These are phyloP conservation scores for Alviniconcha strummeri DNA, from an alignment of 2,888 invertebrate genomes.

Conservation along the genomic window DNA sequence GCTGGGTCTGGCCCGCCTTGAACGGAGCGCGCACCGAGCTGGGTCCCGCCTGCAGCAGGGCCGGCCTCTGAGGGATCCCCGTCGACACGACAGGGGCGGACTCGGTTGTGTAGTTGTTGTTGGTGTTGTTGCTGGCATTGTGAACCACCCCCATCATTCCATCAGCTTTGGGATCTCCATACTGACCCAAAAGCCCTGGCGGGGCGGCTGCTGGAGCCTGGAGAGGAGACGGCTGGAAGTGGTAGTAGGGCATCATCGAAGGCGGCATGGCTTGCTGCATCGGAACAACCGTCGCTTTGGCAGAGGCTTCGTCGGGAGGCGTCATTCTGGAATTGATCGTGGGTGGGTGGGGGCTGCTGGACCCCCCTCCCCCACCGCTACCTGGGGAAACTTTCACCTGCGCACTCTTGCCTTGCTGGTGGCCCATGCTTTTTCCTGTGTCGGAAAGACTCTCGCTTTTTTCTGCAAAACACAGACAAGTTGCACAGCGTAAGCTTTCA, in stretches of 20 bases:
- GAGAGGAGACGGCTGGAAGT: not conserved
- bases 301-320: not conserved
- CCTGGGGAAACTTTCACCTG: slow-evolving; percentile 36
- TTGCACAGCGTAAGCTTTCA: too few relatives aligned
- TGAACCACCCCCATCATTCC: slow-evolving; percentile 18
- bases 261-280: not conserved
- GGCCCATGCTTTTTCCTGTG: not conserved
- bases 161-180: slow-evolving; percentile 24
- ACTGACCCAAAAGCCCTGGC: slow-evolving; percentile 28
- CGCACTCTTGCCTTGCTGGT: slow-evolving; percentile 26
- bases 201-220: not conserved
- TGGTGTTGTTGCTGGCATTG: slow-evolving; percentile 16
- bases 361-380: slow-evolving; percentile 37
- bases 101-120: slow-evolving; percentile 55
- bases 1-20: slow-evolving; percentile 56
- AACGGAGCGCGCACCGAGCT: slow-evolving; percentile 40
- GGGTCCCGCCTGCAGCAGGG: slow-evolving; percentile 33
- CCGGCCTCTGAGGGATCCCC: slow-evolving; percentile 13
- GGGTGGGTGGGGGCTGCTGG: slow-evolving; percentile 28
- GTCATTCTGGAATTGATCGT: slow-evolving; percentile 16
- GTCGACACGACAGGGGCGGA: slow-evolving; percentile 24
- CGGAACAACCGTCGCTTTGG: slow-evolving; percentile 7
- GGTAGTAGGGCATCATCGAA: not conserved
- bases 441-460: slow-evolving; percentile 8
- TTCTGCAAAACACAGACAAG: slow-evolving; percentile 6